These are phyloP conservation scores for Hippocampus zosterae DNA, from an alignment of 2,113 vertebrate genomes.

Conservation along the genomic window DNA sequence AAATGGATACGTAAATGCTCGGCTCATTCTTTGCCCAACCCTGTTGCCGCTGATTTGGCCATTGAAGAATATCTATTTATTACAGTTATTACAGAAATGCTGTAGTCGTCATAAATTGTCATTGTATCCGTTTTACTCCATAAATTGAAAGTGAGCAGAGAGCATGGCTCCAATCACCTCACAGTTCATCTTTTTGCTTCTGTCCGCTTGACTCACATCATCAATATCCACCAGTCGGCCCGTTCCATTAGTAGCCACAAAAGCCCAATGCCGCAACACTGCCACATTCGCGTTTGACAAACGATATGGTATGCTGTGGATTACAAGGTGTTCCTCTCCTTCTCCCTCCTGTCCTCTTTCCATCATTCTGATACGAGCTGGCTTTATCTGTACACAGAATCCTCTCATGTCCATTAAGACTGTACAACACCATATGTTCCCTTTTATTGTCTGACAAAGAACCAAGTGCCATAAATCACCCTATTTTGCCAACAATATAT, in stretches of 20 bases:
- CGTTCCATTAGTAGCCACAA: background rate
- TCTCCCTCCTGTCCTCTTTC: background rate
- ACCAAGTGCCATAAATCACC: conserved; percentile 32
- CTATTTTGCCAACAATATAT: conserved; percentile 56
- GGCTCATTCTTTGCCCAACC: too few species aligned
- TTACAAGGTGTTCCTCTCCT: background rate
- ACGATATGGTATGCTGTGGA: background rate
- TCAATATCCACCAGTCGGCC: background rate
- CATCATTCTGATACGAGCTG: background rate
- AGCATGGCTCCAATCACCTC: background rate
- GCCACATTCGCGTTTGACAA: background rate
- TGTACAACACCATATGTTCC: background rate
- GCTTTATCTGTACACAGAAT: background rate
- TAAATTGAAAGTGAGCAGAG: background rate
- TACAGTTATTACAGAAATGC: background rate
- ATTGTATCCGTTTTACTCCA: background rate
- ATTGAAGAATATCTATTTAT: background rate
- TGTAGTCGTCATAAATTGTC: background rate
- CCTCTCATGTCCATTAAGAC: background rate
- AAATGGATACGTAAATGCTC: too few species aligned
- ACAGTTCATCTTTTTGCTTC: background rate
- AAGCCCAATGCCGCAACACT: background rate
- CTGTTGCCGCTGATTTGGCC: background rate
- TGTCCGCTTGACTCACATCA: background rate
- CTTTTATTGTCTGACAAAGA: conserved; percentile 20